Evolutionary conservation across 2,113 vertebrate species (phyloP).

Genomic region (Xenotilapia flavipinnis): DNA sequence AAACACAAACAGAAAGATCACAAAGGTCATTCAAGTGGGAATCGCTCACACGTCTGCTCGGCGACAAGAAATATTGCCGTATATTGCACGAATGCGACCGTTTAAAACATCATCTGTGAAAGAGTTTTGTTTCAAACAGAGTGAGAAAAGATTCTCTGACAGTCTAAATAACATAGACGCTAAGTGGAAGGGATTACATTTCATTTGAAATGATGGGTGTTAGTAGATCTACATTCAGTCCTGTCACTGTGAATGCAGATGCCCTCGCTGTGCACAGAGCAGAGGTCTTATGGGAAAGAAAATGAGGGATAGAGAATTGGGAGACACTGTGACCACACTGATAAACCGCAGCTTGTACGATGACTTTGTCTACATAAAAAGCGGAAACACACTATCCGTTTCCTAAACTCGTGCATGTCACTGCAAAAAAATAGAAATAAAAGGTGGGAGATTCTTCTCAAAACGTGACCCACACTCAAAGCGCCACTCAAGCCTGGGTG

Average conservation of each 20-base stretch:
- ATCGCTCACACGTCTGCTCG: not conserved
- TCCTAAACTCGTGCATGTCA: not conserved
- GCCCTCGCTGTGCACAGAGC: not conserved
- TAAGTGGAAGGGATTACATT: conserved; percentile 22
- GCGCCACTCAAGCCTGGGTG: not conserved
- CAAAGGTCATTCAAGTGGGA: not conserved
- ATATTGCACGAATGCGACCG: not conserved
- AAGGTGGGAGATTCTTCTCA: not conserved
- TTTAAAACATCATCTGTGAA: not conserved
- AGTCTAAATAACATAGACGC: not conserved
- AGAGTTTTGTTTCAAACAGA: not conserved
- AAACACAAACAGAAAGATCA: not conserved
- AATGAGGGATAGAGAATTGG: not conserved
- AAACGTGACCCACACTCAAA: not conserved
- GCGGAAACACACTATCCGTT: not conserved
- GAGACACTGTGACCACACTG: conserved; percentile 18
- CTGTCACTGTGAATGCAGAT: not conserved
- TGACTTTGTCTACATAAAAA: conserved; percentile 3
- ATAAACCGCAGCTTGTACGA: conserved; percentile 17
- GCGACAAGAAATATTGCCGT: not conserved
- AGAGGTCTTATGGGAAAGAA: conserved; percentile 9
- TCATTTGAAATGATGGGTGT: conserved; percentile 36
- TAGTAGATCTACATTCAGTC: not conserved
- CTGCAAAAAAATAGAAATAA: not conserved
- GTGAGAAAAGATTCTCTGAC: conserved; percentile 5